phyloP scores from a whole-genome alignment of 64 coral and sea anemone species.

The Montipora cactus region DNA sequence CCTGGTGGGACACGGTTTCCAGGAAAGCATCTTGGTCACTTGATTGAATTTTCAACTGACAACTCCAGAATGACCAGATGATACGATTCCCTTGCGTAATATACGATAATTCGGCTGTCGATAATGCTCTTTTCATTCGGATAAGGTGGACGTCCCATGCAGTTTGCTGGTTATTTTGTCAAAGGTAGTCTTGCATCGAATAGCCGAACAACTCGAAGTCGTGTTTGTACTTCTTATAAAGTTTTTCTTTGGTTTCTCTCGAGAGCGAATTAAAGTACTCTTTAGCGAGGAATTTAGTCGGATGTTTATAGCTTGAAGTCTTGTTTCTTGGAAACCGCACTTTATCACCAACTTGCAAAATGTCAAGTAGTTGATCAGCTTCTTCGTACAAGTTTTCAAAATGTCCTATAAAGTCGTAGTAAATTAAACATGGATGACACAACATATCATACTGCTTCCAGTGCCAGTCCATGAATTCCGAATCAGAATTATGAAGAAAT shows the following conservation, averaged over 20 bases:
- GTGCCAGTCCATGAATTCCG: constrained; percentile 85
- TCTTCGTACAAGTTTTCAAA: constrained; percentile 89
- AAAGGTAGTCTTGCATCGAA: constrained; percentile 70
- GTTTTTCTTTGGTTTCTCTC: constrained; percentile 58
- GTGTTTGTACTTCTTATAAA: constrained; percentile 82
- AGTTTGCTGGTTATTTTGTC: not conserved
- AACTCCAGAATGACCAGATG: not conserved
- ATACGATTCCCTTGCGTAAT: not conserved
- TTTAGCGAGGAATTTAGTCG: constrained; percentile 73
- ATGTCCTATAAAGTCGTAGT: constrained; percentile 93
- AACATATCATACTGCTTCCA: constrained; percentile 88
- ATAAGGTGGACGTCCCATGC: too few relatives aligned
- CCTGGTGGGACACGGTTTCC: too few relatives aligned
- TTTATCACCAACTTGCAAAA: constrained; percentile 63
- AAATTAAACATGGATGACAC: constrained; percentile 92
- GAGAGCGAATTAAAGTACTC: constrained; percentile 79
- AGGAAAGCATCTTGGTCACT: not conserved
- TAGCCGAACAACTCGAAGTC: constrained; percentile 99
- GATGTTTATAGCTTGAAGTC: constrained; percentile 69
- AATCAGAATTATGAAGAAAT: constrained; percentile 73
- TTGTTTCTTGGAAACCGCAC: constrained; percentile 88
- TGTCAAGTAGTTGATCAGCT: constrained; percentile 62
- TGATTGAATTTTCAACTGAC: not conserved
- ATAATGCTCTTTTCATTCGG: not conserved
- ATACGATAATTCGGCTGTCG: not conserved